Percentiles rank a stretch among this genome's conserved stretches.
phyloP scores from a whole-genome alignment of 2,113 vertebrate genomes.

The Perca schrenkii region DNA sequence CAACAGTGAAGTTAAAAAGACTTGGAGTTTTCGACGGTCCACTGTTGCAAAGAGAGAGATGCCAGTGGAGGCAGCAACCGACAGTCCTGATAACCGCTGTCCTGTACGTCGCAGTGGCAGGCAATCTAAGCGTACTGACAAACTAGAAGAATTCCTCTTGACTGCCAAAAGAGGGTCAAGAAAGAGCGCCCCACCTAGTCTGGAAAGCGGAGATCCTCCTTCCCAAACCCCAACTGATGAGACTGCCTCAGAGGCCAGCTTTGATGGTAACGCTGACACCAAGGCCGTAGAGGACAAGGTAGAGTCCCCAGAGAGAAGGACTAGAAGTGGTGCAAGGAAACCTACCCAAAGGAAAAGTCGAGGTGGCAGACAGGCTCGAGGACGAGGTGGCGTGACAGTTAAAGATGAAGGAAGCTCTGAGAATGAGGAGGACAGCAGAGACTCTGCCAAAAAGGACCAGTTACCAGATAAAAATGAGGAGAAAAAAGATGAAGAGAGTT shows the following conservation, averaged over 20 bases:
- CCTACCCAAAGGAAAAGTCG: constrained; percentile 43
- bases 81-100: constrained; percentile 84
- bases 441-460: constrained; percentile 70
- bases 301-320: constrained; percentile 78
- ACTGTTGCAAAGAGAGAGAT: constrained; percentile 93
- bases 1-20: constrained; percentile 90
- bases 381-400: not conserved
- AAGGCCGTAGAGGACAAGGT: constrained; percentile 73
- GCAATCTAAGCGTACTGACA: constrained; percentile 93
- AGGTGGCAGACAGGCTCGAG: constrained; percentile 48
- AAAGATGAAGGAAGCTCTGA: constrained; percentile 84
- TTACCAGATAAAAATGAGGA: constrained; percentile 30
- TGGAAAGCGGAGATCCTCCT: constrained; percentile 90
- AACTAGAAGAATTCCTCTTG: constrained; percentile 95
- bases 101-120: constrained; percentile 93
- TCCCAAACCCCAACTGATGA: constrained; percentile 94
- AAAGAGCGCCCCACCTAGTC: constrained; percentile 77
- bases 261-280: constrained; percentile 89
- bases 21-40: constrained; percentile 93
- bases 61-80: constrained; percentile 83
- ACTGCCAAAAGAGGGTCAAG: constrained; percentile 88
- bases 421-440: constrained; percentile 77
- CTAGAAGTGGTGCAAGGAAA: constrained; percentile 63
- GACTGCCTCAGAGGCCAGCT: constrained; percentile 93
- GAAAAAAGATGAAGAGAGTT: constrained; percentile 20